Percentiles rank a stretch among this genome's conserved stretches.
Evolutionary conservation across 2,888 invertebrate species (phyloP).

Genomic region (Adineta ricciae): DNA sequence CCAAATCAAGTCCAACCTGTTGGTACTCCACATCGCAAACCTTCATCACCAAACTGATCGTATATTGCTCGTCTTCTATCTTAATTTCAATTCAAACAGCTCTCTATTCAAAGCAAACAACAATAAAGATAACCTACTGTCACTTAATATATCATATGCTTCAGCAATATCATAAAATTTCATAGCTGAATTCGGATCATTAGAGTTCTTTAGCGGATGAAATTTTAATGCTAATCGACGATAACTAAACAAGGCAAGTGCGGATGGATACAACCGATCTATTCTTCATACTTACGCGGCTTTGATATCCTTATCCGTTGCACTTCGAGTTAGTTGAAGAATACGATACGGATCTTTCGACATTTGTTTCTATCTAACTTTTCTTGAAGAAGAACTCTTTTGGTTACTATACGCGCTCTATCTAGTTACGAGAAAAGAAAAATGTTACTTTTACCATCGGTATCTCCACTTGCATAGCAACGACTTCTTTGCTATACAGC

Average conservation of each 20-base stretch:
- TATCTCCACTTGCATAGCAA: too few relatives aligned
- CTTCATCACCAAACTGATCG: conserved; percentile 79
- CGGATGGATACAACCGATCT: background rate
- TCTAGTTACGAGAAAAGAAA: too few relatives aligned
- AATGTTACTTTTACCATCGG: too few relatives aligned
- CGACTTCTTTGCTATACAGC: too few relatives aligned
- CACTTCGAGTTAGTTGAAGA: conserved; percentile 25
- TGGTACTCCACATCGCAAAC: conserved; percentile 68
- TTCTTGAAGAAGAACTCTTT: too few relatives aligned
- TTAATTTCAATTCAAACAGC: conserved; percentile 35
- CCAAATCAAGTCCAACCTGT: conserved; percentile 44
- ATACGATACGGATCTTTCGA: conserved; percentile 24
- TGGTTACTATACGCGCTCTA: too few relatives aligned
- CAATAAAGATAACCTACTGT: conserved; percentile 39
- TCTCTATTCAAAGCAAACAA: conserved; percentile 35
- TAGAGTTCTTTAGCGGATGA: conserved; percentile 47
- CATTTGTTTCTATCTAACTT: background rate
- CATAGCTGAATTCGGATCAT: conserved; percentile 43
- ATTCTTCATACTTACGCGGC: background rate
- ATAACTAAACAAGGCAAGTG: background rate
- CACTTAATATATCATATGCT: conserved; percentile 50
- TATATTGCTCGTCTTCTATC: conserved; percentile 59
- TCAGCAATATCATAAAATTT: conserved; percentile 48
- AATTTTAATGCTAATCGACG: conserved; percentile 48
- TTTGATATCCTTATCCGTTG: conserved; percentile 25